These are phyloP conservation scores for Lithosia quadra DNA, from an alignment of 2,888 invertebrate genomes.

Conservation along the genomic window DNA sequence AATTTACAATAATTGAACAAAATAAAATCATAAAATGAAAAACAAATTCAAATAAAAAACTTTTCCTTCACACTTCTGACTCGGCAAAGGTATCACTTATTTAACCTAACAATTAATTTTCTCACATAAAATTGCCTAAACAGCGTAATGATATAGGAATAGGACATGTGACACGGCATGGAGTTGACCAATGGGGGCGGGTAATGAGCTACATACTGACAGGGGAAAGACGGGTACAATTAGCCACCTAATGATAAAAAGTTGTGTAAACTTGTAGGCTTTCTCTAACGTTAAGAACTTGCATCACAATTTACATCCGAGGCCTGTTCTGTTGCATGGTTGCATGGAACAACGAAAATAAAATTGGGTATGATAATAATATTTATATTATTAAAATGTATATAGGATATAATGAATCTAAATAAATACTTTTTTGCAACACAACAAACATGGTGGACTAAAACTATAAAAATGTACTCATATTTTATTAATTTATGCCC, in stretches of 20 bases:
- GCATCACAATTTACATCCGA: neutral
- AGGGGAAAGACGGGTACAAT: constrained; percentile 5
- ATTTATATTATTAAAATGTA: too few species aligned
- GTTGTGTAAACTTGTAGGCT: constrained; percentile 14
- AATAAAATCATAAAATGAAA: too few species aligned
- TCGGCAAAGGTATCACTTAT: constrained; percentile 1
- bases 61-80: neutral
- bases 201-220: constrained; percentile 5
- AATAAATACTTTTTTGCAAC: too few species aligned
- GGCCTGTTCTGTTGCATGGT: neutral
- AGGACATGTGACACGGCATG: constrained; percentile 9
- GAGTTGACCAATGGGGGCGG: constrained; percentile 14
- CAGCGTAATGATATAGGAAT: constrained; percentile 19
- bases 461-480: too few species aligned
- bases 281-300: neutral
- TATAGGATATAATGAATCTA: too few species aligned
- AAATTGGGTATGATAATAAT: too few species aligned
- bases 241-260: constrained; percentile 13
- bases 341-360: neutral
- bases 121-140: neutral
- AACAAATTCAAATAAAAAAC: too few species aligned
- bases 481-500: too few species aligned
- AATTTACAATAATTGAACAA: too few species aligned
- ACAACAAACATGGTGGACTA: too few species aligned
- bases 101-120: neutral